Base-by-base conservation (phyloP, 2,113 vertebrate species). In the Dascyllus trimaculatus region DNA sequence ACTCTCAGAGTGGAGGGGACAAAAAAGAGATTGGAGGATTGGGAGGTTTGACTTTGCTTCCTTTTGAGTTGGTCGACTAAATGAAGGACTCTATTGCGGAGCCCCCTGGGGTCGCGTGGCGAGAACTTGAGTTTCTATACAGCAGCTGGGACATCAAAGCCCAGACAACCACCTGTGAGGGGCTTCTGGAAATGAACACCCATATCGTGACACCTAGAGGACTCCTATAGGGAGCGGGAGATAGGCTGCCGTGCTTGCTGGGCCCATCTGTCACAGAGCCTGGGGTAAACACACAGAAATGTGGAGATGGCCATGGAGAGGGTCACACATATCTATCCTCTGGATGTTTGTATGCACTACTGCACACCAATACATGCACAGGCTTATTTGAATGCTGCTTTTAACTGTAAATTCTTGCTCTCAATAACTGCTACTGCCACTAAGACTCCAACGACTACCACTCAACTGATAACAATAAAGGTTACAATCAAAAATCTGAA, bases 81-180 rank as follows among this genome's bases (percentile, higher is more conserved):
- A 82, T 81, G 59, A 86, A 84, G 71, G 72, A 75, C 45, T 68
- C n/a, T 9, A 76, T 71, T 56, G 62, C 15, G 52, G 52, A 71
- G 52, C 67, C 63, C 64, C 69, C 40, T 2, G 58, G 71, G 71
- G 52, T 49, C 24, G 5, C 40, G 38, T 48, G 19, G 54, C 26
- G 6, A 52, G 63, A 81, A 66, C 64, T 48, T 32, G 21, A 79
- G 69, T 67, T 88, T 81, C 60, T 65, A 61, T 49, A 58, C 66
- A 71, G 85, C 75, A 76, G 78, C 71, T 78, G 65, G 32, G 67
- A 84, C 68, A 86, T 88, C 85, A 85, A 88, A 87, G 88, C 80
- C 60, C 67, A 65, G 58, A 81, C 81, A 65, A 71, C 74, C 85
- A 80, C 90, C 85, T 78, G 81, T 74, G 78, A 84, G 70, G 78